Conservation (phyloP, 2,113 vertebrate genomes). For the Scomber scombrus region DNA sequence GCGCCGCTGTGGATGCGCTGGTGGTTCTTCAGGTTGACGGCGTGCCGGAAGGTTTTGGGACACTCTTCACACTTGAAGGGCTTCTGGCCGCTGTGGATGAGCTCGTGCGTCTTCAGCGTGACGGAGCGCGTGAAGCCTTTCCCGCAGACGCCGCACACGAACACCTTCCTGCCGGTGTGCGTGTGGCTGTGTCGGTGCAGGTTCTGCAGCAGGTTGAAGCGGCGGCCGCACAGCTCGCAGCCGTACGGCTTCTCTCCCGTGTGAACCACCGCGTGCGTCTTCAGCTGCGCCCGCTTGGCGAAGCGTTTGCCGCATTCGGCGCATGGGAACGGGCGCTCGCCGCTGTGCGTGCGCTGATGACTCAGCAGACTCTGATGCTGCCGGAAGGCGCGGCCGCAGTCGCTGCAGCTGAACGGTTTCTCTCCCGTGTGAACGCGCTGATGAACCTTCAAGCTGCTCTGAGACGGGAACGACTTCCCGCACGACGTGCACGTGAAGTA, state of each 20-base stretch:
- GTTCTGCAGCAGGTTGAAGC: slow-evolving; percentile 83
- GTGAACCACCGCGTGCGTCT: slow-evolving; percentile 79
- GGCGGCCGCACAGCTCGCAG: slow-evolving; percentile 79
- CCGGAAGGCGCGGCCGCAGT: slow-evolving; percentile 73
- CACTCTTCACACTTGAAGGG: slow-evolving; percentile 78
- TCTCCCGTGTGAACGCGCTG: slow-evolving; percentile 72
- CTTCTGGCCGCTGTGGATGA: slow-evolving; percentile 83
- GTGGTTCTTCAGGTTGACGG: slow-evolving; percentile 82
- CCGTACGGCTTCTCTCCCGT: slow-evolving; percentile 75
- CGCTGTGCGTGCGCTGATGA: slow-evolving; percentile 72
- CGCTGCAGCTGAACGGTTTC: slow-evolving; percentile 72
- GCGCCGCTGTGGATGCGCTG: slow-evolving; percentile 77
- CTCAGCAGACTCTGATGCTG: slow-evolving; percentile 75
- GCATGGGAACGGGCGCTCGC: slow-evolving; percentile 74
- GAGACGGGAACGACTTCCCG: slow-evolving; percentile 75
- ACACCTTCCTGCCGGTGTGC: slow-evolving; percentile 76
- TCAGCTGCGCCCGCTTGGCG: slow-evolving; percentile 78
- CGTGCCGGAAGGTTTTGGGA: slow-evolving; percentile 78
- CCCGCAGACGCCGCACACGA: slow-evolving; percentile 72
- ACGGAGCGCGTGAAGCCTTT: slow-evolving; percentile 83
- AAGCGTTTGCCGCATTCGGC: slow-evolving; percentile 78
- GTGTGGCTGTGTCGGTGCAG: slow-evolving; percentile 78
- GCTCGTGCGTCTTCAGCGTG: slow-evolving; percentile 78
- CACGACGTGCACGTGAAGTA: slow-evolving; percentile 67
- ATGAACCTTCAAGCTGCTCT: slow-evolving; percentile 73